phyloP scores from a whole-genome alignment of 2,888 invertebrate species.

The Drosophila anomalata region DNA sequence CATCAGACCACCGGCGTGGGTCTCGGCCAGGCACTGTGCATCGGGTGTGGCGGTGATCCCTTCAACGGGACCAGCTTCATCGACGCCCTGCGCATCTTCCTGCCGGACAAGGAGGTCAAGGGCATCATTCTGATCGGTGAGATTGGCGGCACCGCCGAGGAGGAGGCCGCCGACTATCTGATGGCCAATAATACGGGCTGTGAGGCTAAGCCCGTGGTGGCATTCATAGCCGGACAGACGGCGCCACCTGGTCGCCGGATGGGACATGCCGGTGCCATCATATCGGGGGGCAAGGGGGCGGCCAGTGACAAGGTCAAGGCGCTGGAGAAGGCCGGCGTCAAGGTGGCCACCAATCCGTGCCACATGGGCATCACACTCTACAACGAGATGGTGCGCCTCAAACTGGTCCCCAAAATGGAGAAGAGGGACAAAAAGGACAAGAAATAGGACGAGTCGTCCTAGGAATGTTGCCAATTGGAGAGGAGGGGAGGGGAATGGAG shows the following conservation, averaged over 20 bases:
- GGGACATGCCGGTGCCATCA: conserved; percentile 99
- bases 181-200: conserved; percentile 90
- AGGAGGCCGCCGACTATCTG: conserved; percentile 96
- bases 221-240: conserved; percentile 98
- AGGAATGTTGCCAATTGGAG: too few species aligned
- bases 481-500: not conserved
- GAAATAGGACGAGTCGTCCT: not conserved
- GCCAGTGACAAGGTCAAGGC: conserved; percentile 98
- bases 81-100: conserved; percentile 97
- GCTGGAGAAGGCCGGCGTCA: conserved; percentile 94
- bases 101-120: conserved; percentile 95
- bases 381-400: conserved; percentile 93
- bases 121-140: conserved; percentile 99
- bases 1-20: conserved; percentile 96
- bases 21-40: conserved; percentile 97
- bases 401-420: conserved; percentile 81
- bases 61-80: conserved; percentile 99
- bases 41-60: conserved; percentile 99
- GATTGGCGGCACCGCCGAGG: conserved; percentile 99
- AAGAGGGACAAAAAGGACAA: not conserved
- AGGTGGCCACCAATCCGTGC: conserved; percentile 96
- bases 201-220: conserved; percentile 98
- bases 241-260: conserved; percentile 99
- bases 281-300: conserved; percentile 98
- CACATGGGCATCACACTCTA: conserved; percentile 93